Evolutionary conservation across 2,113 vertebrate species (phyloP).

Genomic region (Marmota flaviventris): DNA sequence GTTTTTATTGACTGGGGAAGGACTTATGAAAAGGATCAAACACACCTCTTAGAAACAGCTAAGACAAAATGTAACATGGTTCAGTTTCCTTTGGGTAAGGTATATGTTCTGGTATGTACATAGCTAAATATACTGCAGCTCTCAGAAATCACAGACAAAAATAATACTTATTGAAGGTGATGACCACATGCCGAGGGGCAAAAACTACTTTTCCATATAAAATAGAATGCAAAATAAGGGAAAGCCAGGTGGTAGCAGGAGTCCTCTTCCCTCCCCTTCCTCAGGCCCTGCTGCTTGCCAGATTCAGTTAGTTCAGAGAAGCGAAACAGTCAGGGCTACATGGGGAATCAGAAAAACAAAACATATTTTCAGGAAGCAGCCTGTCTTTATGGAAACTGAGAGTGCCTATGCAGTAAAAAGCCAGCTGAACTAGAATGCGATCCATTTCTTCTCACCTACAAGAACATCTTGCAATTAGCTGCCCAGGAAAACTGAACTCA

Average conservation of each 20-base stretch:
- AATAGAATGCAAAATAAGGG: not conserved
- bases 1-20: not conserved
- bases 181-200: not conserved
- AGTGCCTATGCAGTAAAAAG: not conserved
- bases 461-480: not conserved
- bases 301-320: constrained; percentile 49
- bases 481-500: not conserved
- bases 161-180: not conserved
- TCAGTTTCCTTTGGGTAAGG: not conserved
- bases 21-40: not conserved
- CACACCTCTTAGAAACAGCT: not conserved
- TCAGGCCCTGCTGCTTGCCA: not conserved
- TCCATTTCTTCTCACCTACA: not conserved
- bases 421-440: not conserved
- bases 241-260: not conserved
- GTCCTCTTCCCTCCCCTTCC: not conserved
- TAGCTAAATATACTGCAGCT: not conserved
- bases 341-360: constrained; percentile 4
- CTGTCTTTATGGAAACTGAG: constrained; percentile 27
- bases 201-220: constrained; percentile 35
- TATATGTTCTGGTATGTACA: not conserved
- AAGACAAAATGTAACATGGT: not conserved
- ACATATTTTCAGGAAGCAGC: not conserved
- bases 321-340: not conserved
- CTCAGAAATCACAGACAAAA: constrained; percentile 16